Conservation (phyloP, 2,797 vertebrate species). For the Acanthornis magna region DNA sequence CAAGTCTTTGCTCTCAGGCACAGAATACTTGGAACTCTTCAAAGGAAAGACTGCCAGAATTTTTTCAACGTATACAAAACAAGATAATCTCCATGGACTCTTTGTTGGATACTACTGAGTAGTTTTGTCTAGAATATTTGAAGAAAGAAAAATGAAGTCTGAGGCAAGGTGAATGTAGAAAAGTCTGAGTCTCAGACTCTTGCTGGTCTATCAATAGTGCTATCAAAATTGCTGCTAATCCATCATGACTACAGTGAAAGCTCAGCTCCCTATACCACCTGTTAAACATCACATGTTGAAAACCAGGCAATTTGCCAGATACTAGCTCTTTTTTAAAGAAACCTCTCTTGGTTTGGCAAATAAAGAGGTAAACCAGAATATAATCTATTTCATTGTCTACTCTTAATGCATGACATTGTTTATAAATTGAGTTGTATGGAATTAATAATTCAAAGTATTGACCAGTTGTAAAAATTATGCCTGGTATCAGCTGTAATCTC, state of each 20-base stretch:
- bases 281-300: neutral
- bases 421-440: neutral
- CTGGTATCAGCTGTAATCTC: neutral
- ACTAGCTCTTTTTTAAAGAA: neutral
- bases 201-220: neutral
- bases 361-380: neutral
- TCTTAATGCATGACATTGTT: neutral
- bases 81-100: neutral
- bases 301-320: neutral
- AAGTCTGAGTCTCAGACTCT: neutral
- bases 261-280: neutral
- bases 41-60: neutral
- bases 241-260: neutral
- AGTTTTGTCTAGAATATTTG: neutral
- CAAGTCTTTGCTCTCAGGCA: neutral
- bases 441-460: neutral
- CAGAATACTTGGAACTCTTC: neutral
- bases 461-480: neutral
- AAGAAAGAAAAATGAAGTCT: neutral
- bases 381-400: neutral
- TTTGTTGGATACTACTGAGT: neutral
- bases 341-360: neutral
- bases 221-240: neutral
- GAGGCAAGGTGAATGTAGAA: neutral
- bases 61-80: conserved; percentile 9